Evolutionary conservation across 2,888 invertebrate species (phyloP), one percentile per base, ranked within the genome.

Genomic region (Chouioia cunea): DNA sequence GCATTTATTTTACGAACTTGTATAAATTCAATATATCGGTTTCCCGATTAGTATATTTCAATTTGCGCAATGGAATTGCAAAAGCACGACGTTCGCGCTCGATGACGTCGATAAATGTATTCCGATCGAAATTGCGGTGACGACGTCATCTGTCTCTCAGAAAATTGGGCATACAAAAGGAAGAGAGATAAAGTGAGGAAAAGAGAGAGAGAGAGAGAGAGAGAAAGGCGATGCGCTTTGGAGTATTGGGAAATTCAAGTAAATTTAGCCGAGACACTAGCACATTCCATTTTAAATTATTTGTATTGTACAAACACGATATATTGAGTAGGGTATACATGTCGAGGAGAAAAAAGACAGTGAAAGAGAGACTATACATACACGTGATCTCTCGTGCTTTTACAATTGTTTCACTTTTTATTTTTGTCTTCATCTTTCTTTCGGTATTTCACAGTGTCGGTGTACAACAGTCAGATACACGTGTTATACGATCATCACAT

Each of bases 241-340:
- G 43, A 22, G 8, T 8, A 44, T 48, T 43, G 60, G 60, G 50
- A 16, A 27, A 67, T 15, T 36, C 18, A 58, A 57, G 50, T 57
- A 65, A 57, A 57, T 18, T 46, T 12, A 53, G 36, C 12, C 10
- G 36, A 48, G 22, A 46, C 36, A n/a, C n/a, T 48, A 44, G 53
- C 16, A n/a, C 43, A 44, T 68, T 69, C 52, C 64, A 47, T 70
- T 65, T 67, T 70, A 73, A 74, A 67, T 74, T 65, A 74, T 72
- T 36, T 74, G 70, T 74, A 70, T 68, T 74, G 57, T 67, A 74
- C 68, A 73, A 73, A 73, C 71, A 62, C 62, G 57, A 54, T 66
- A 67, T 18, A 43, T 48, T 64, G 46, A 62, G 47, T 52, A n/a
- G 15, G 58, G 50, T 50, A 50, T 52, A 16, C 54, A 50, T 50